These are phyloP conservation scores for Acheta domesticus DNA, from an alignment of 2,888 invertebrate genomes.

Conservation along the genomic window DNA sequence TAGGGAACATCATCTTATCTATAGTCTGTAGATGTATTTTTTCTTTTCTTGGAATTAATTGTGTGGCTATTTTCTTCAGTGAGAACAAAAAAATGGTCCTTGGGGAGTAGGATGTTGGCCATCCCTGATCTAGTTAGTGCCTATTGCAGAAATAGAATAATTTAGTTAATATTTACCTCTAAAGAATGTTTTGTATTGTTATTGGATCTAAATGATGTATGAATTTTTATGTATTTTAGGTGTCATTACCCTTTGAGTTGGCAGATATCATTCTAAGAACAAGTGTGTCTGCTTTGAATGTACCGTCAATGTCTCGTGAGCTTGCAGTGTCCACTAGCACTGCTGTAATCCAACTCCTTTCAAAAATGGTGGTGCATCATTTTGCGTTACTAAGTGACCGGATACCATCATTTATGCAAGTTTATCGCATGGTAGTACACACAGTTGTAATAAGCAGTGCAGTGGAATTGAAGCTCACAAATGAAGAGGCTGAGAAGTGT, in stretches of 20 bases:
- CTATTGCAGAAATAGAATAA: too few relatives aligned
- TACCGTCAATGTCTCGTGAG: background rate
- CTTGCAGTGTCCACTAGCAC: background rate
- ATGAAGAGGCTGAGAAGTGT: background rate
- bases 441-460: background rate
- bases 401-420: background rate
- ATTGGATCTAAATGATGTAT: too few relatives aligned
- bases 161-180: too few relatives aligned
- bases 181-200: too few relatives aligned
- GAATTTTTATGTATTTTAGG: background rate
- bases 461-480: background rate
- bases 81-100: too few relatives aligned
- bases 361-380: background rate
- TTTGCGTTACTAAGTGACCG: background rate
- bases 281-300: background rate
- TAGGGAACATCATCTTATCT: too few relatives aligned
- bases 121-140: too few relatives aligned
- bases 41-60: too few relatives aligned
- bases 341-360: background rate
- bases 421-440: background rate
- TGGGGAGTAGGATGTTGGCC: too few relatives aligned
- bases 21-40: too few relatives aligned
- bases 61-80: too few relatives aligned
- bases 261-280: background rate
- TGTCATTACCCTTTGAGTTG: background rate